These are phyloP conservation scores for Pongo abelii DNA, from an alignment of 2,113 vertebrate genomes.

Conservation along the genomic window DNA sequence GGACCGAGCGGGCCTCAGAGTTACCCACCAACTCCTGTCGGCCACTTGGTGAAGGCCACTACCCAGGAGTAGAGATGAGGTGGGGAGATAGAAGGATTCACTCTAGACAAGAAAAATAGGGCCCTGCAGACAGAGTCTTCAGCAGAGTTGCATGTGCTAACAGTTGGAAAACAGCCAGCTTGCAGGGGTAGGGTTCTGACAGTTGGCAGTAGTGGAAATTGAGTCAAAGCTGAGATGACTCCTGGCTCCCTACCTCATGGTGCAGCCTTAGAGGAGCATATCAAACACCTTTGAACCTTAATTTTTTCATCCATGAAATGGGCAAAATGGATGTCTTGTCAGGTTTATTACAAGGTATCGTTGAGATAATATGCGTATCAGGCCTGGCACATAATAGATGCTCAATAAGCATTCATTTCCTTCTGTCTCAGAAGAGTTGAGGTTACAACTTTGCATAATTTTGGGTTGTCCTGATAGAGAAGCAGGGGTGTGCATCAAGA, in stretches of 20 bases:
- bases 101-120: neutral
- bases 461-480: neutral
- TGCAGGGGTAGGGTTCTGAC: neutral
- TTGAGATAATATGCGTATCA: neutral
- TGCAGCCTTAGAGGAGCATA: neutral
- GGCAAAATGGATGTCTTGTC: neutral
- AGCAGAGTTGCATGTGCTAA: neutral
- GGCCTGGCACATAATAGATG: neutral
- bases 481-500: neutral
- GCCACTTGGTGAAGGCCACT: neutral
- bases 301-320: neutral
- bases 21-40: neutral
- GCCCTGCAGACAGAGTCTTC: neutral
- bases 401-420: neutral
- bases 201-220: neutral
- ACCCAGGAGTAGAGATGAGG: neutral
- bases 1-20: neutral
- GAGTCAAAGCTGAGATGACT: neutral
- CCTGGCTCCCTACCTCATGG: neutral
- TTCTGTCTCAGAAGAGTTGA: neutral
- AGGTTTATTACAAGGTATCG: neutral
- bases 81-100: accelerated
- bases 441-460: neutral
- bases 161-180: neutral
- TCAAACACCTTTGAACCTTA: neutral